Base-by-base conservation (phyloP, 2,888 invertebrate genomes). In the Ischnus inquisitorius region DNA sequence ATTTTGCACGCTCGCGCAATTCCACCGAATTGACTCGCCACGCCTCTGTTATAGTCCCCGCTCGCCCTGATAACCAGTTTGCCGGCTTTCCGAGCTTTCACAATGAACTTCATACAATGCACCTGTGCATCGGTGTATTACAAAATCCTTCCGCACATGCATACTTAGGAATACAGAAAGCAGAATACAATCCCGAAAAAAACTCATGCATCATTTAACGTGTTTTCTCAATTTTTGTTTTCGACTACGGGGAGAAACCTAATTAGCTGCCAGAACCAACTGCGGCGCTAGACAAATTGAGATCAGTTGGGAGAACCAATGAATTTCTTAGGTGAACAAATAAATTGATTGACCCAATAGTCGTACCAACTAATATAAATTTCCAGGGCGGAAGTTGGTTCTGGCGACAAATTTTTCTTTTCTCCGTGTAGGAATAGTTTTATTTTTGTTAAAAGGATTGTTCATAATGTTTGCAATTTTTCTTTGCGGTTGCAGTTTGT, bases 401-500 rank as follows among this genome's bases (percentile, higher is more conserved):
- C n/a, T n/a, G n/a, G n/a, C n/a, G n/a, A n/a, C n/a, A n/a, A n/a
- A n/a, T n/a, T 62, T 83, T 46, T 39, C 12, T 19, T 48, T 5
- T 25, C 12, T 72, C 16, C n/a, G n/a, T n/a, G n/a, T 34, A 4
- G 34, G 4, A 34, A 34, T 67, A 12, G 12, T 48, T 74, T 60
- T 83, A 83, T 62, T 77, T 60, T 83, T 84, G 82, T 57, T 75
- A 46, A 34, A 10, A 2, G 28, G 76, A 68, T 54, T 60, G 77
- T 77, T 57, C 80, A 65, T 81, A 85, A 85, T 82, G 78, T 81
- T 84, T 48, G 6, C 48, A 16, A 12, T 69, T 74, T 19, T 14
- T 87, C 84, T 85, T 88, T 92, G 89, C 93, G 90, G 92, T 96
- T 96, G 94, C 96, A 98, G 98, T 94, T 98, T 98, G 93, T 95